Conservation (phyloP, 2,113 vertebrate genomes). For the Thinocorus orbignyianus region DNA sequence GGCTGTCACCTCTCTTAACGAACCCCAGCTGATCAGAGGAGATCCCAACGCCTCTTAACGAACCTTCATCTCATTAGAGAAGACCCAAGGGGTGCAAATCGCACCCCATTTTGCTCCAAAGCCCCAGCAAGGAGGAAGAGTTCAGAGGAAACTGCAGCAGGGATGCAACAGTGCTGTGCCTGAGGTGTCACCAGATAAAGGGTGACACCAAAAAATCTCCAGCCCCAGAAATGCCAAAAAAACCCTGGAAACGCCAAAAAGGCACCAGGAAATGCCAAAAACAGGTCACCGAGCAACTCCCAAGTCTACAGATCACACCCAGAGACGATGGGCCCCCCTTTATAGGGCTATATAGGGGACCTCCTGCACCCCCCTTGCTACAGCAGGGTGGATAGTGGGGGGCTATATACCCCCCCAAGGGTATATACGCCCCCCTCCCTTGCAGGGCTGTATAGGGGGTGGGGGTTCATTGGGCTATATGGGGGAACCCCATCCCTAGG, state of each 20-base stretch:
- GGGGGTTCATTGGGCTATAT: too few species aligned
- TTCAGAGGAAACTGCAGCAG: not conserved
- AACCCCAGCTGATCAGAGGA: not conserved
- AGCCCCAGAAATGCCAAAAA: too few species aligned
- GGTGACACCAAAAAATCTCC: not conserved
- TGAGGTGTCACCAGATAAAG: fast-evolving
- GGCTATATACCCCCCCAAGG: too few species aligned
- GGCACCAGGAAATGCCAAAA: not conserved
- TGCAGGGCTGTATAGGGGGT: not conserved
- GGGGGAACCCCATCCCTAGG: not conserved
- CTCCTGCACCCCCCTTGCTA: not conserved
- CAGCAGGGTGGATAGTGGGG: not conserved
- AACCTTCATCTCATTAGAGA: not conserved
- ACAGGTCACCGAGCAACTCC: not conserved
- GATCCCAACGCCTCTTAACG: not conserved
- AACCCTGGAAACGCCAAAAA: not conserved
- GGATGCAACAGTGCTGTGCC: not conserved
- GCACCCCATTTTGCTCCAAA: not conserved
- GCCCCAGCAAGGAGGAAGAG: not conserved
- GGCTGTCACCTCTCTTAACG: not conserved
- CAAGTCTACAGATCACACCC: too few species aligned
- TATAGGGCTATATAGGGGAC: not conserved
- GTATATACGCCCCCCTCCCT: not conserved
- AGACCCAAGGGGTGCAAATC: not conserved
- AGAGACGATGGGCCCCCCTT: not conserved